Conservation (phyloP, 2,888 invertebrate genomes). For the Drosophila formosana region DNA sequence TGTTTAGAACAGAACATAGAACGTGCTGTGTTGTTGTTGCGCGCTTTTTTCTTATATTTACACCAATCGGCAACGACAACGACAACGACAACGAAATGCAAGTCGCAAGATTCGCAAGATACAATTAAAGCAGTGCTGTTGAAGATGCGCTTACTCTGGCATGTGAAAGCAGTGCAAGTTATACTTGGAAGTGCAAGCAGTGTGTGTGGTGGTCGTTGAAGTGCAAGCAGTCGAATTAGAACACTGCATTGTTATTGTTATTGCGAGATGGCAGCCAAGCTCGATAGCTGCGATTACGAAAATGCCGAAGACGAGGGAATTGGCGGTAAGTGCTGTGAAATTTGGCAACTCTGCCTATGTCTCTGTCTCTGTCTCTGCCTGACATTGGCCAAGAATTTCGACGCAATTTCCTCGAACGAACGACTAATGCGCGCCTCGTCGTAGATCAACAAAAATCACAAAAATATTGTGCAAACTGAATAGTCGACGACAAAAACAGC, state of each 20-base stretch:
- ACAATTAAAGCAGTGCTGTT: slow-evolving; percentile 19
- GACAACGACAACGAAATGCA: slow-evolving; percentile 51
- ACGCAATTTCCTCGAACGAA: slow-evolving; percentile 48
- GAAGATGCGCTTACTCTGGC: slow-evolving; percentile 6
- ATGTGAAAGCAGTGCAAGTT: slow-evolving; percentile 23
- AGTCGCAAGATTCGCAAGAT: slow-evolving; percentile 20
- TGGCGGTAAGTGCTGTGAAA: slow-evolving; percentile 56
- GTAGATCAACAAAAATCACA: slow-evolving; percentile 36
- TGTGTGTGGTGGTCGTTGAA: background rate
- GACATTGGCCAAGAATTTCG: slow-evolving; percentile 25
- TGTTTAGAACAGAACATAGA: slow-evolving; percentile 76
- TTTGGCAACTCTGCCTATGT: background rate
- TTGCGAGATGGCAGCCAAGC: slow-evolving; percentile 31
- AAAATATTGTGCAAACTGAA: slow-evolving; percentile 54
- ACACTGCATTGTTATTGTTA: slow-evolving; percentile 15
- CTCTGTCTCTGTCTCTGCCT: background rate
- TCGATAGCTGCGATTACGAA: slow-evolving; percentile 52
- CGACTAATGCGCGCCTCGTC: slow-evolving; percentile 35
- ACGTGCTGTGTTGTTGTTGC: slow-evolving; percentile 30
- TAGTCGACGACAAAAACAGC: slow-evolving; percentile 27
- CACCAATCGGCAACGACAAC: slow-evolving; percentile 42
- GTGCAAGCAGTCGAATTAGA: slow-evolving; percentile 17
- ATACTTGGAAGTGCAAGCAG: slow-evolving; percentile 10
- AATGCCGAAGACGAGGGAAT: slow-evolving; percentile 71
- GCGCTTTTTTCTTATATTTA: slow-evolving; percentile 33